Base-by-base conservation (phyloP, 2,888 invertebrate genomes). In the Macrophya annulata region DNA sequence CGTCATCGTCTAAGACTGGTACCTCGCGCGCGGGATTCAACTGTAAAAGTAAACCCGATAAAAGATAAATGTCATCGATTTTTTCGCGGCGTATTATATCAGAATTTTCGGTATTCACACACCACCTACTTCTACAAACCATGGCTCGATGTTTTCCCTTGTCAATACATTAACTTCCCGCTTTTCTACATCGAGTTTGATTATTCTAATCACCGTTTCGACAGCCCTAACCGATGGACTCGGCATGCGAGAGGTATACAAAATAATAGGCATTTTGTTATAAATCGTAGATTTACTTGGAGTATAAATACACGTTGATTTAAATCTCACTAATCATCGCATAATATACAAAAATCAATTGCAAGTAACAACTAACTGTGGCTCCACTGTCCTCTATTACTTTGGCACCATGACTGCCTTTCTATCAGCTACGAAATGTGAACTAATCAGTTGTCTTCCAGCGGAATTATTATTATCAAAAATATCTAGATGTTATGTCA, bases 1-100 rank as follows among this genome's bases (percentile, higher is more conserved):
- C 76, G 51, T 76, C 12, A 51, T 76, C 76, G 48, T 76, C 76
- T 48, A 76, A 76, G 51, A 76, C 48, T 43, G 76, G 76, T 21
- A 76, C 9, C 25, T 62, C 25, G 12, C 62, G 62, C 10, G 71
- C 31, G 21, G 71, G 71, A 71, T 5, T 71, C 31, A 71, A 37
- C 71, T 71, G 71, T 40, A 9, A 40, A 71, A 37, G 40, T n/a
- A 17, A 71, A 71, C 25, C 62, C 10, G 21, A 40, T 71, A 37
- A 17, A n/a, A n/a, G 12, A n/a, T 40, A 37, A 71, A 40, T n/a
- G 12, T 71, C 17, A 0, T 15, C 17, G 4, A 40, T 71, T 71
- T 5, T 40, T 9, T 5, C 31, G 65, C 3, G 65, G 5, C n/a
- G 31, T 0, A 31, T n/a, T 71, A 71, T 71, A 71, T 71, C n/a